A percentile compares a stretch with the other conserved stretches of the same genome.
These are phyloP conservation scores for Arrhamphus sclerolepis DNA, from an alignment of 2,797 vertebrate species.

Conservation along the genomic window DNA sequence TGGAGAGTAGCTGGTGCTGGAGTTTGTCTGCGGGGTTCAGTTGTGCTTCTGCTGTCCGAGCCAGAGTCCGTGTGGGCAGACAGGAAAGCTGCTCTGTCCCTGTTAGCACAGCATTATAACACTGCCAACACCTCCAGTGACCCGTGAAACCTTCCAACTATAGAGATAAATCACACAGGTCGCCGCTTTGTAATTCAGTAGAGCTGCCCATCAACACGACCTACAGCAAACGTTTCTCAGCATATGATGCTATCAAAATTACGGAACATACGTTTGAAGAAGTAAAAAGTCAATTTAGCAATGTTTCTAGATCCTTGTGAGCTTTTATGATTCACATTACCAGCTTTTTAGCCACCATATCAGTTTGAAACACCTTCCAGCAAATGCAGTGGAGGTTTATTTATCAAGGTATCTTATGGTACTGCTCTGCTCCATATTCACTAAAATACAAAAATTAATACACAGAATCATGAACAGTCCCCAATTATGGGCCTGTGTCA, in stretches of 20 bases:
- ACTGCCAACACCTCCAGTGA: conserved; percentile 71
- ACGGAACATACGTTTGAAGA: conserved; percentile 27
- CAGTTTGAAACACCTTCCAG: conserved; percentile 15
- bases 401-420: conserved; percentile 40
- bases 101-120: conserved; percentile 71
- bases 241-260: conserved; percentile 28
- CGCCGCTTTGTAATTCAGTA: conserved; percentile 62
- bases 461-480: too few species aligned
- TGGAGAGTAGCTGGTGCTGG: conserved; percentile 47
- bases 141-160: conserved; percentile 71
- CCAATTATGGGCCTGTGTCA: too few species aligned
- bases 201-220: conserved; percentile 44
- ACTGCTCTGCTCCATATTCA: not conserved
- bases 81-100: conserved; percentile 56
- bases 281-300: conserved; percentile 1
- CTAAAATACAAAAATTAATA: not conserved
- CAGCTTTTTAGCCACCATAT: conserved; percentile 11
- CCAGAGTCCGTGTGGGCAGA: conserved; percentile 69
- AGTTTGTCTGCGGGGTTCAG: conserved; percentile 31
- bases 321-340: conserved; percentile 12
- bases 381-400: conserved; percentile 36
- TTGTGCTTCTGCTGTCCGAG: conserved; percentile 57
- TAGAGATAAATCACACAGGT: conserved; percentile 72
- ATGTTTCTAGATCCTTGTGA: not conserved
- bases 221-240: conserved; percentile 36